Percentiles rank a stretch among this genome's conserved stretches.
phyloP scores from a whole-genome alignment of 1,140 invertebrate genomes.

The Scylla paramamosain region DNA sequence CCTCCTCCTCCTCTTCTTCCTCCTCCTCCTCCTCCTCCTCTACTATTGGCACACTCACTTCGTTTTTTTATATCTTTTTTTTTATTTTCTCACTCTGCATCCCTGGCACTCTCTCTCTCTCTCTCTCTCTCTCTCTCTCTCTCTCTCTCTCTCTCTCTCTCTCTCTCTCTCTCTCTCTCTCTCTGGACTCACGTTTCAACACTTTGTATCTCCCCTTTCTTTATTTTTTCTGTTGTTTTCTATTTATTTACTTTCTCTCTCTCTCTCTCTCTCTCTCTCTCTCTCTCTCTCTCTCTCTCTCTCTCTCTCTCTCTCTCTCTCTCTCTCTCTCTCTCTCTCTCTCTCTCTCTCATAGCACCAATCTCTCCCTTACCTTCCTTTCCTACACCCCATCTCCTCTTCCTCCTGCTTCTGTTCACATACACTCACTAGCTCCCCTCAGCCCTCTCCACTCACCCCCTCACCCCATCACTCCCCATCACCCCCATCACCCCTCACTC shows the following conservation, averaged over 20 bases:
- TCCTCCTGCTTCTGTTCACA: neutral
- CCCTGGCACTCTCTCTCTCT: slow-evolving; percentile 14
- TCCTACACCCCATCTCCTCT: slow-evolving; percentile 30
- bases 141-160: neutral
- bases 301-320: slow-evolving; percentile 59
- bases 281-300: slow-evolving; percentile 62
- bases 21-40: slow-evolving; percentile 11
- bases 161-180: slow-evolving; percentile 6
- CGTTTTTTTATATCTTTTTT: neutral
- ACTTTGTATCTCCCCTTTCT: neutral
- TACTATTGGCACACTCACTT: neutral
- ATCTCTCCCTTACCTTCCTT: slow-evolving; percentile 38
- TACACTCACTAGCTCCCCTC: neutral
- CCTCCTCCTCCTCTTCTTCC: neutral
- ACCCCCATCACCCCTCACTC: neutral
- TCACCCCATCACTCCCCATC: neutral
- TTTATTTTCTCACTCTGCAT: neutral
- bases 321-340: slow-evolving; percentile 51
- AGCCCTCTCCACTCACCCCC: neutral
- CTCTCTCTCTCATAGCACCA: slow-evolving; percentile 50
- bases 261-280: slow-evolving; percentile 57
- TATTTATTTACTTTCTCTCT: slow-evolving; percentile 16
- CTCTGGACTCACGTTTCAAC: neutral
- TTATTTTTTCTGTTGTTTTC: slow-evolving; percentile 11
- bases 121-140: neutral